phyloP scores from a whole-genome alignment of 2,113 vertebrate species.

The Anoplopoma fimbria region DNA sequence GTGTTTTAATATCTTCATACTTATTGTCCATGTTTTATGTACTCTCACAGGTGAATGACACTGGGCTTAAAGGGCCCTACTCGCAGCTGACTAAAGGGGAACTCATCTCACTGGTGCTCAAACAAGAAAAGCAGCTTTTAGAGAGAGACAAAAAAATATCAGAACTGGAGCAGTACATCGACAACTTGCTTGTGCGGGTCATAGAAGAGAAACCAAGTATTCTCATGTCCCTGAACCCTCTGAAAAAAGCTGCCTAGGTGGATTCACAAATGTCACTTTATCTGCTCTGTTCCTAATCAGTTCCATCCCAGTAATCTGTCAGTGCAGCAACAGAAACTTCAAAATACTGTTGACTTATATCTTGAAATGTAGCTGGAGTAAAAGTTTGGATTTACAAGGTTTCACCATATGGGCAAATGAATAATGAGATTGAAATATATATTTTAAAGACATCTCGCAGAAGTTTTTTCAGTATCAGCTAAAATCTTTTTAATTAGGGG shows the following conservation, averaged over 20 bases:
- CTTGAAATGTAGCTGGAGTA: not conserved
- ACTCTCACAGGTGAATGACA: slow-evolving; percentile 54
- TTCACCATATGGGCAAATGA: not conserved
- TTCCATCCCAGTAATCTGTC: not conserved
- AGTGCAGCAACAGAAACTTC: not conserved
- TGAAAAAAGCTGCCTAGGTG: slow-evolving; percentile 60
- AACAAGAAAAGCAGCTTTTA: slow-evolving; percentile 88
- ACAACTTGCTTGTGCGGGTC: slow-evolving; percentile 92
- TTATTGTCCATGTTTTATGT: not conserved
- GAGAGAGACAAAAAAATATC: slow-evolving; percentile 88
- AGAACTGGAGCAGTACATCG: slow-evolving; percentile 94
- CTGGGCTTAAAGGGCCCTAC: slow-evolving; percentile 84
- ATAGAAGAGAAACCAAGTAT: slow-evolving; percentile 95
- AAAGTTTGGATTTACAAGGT: not conserved
- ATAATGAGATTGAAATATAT: not conserved
- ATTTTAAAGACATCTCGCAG: not conserved
- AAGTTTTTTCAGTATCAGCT: not conserved
- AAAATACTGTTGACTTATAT: not conserved
- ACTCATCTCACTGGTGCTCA: slow-evolving; percentile 90
- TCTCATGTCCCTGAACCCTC: slow-evolving; percentile 79
- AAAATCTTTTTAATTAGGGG: not conserved
- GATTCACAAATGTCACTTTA: not conserved
- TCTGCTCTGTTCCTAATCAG: not conserved
- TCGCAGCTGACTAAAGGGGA: slow-evolving; percentile 92
- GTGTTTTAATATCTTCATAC: not conserved